Conservation (phyloP, 2,113 vertebrate species). For the Cavia aperea region DNA sequence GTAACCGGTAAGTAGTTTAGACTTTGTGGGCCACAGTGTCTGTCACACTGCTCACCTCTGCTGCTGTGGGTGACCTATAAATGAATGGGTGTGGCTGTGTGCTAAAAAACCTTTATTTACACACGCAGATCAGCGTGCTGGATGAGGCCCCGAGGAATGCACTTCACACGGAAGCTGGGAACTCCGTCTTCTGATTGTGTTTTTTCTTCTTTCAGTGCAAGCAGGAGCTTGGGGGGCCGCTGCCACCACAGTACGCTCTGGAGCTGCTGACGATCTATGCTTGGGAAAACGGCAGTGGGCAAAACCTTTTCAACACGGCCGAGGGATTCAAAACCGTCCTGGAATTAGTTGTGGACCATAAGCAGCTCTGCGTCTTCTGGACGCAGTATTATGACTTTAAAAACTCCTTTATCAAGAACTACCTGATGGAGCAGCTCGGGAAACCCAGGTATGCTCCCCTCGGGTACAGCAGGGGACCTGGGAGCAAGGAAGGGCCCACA, state of each 20-base stretch:
- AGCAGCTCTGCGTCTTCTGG: constrained; percentile 52
- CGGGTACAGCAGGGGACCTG: not conserved
- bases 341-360: not conserved
- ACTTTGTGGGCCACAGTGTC: not conserved
- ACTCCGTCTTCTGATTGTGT: not conserved
- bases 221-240: accelerated
- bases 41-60: not conserved
- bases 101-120: not conserved
- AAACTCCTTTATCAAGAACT: accelerated
- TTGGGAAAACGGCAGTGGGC: not conserved
- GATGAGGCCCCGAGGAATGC: not conserved
- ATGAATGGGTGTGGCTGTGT: not conserved
- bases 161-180: not conserved
- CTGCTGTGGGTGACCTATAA: accelerated
- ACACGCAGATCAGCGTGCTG: not conserved
- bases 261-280: constrained; percentile 61
- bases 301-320: not conserved
- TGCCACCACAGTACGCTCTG: constrained; percentile 49
- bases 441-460: constrained; percentile 38
- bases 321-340: constrained; percentile 51
- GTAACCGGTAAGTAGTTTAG: not conserved
- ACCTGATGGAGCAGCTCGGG: accelerated
- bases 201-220: constrained; percentile 27
- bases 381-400: not conserved
- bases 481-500: not conserved